Evolutionary conservation across 2,113 vertebrate genomes (phyloP).

Genomic region (Elephantulus edwardii): DNA sequence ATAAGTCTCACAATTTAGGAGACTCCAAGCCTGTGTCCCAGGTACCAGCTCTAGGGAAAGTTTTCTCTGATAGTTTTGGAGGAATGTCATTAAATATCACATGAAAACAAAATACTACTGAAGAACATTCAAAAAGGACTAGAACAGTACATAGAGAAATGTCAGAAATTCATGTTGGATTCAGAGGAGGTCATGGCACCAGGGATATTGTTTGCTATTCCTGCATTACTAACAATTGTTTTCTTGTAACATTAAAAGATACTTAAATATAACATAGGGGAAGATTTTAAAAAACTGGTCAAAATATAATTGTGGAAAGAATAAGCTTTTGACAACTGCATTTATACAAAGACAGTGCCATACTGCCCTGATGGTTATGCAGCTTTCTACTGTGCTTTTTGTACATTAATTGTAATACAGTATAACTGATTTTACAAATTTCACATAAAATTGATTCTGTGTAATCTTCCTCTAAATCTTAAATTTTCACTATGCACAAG

Average conservation of each 20-base stretch:
- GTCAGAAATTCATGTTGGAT: too few relatives aligned
- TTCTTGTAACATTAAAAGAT: slow-evolving; percentile 5
- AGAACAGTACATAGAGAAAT: too few relatives aligned
- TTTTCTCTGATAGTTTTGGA: too few relatives aligned
- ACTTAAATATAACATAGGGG: neutral
- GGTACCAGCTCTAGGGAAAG: too few relatives aligned
- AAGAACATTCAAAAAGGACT: too few relatives aligned
- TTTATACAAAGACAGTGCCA: neutral
- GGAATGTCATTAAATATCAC: too few relatives aligned
- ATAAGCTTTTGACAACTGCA: slow-evolving; percentile 36
- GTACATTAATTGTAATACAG: neutral
- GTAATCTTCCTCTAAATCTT: neutral
- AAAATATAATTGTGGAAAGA: neutral
- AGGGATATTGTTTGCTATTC: too few relatives aligned
- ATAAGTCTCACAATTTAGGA: too few relatives aligned
- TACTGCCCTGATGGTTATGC: neutral
- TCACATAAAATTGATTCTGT: slow-evolving; percentile 12
- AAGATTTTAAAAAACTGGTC: neutral
- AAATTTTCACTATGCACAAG: neutral
- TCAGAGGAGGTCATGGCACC: too few relatives aligned
- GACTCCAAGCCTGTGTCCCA: too few relatives aligned
- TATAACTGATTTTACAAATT: neutral
- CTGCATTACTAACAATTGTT: neutral
- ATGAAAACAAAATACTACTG: too few relatives aligned
- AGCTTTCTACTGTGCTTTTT: slow-evolving; percentile 12